Evolutionary conservation across 2,888 invertebrate genomes (phyloP).

Genomic region (Drosophila barbarae): DNA sequence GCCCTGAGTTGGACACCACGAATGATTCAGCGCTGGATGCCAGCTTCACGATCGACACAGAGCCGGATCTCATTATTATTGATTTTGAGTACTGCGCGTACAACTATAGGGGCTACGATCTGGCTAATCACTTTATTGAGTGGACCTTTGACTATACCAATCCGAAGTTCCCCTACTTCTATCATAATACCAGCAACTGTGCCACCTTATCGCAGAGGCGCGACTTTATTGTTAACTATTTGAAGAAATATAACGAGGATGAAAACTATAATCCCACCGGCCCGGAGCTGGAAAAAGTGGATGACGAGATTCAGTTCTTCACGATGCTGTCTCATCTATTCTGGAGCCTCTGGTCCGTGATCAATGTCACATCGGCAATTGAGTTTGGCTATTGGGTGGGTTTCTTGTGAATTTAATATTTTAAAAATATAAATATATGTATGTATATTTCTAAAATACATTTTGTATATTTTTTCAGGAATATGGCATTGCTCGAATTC

Average conservation of each 20-base stretch:
- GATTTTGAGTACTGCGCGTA: constrained; percentile 98
- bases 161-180: constrained; percentile 88
- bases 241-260: constrained; percentile 73
- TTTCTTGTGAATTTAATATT: neutral
- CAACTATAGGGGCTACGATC: constrained; percentile 94
- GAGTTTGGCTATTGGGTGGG: constrained; percentile 97
- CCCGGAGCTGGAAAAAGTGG: constrained; percentile 83
- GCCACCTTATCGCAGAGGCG: constrained; percentile 86
- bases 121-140: constrained; percentile 96
- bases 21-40: constrained; percentile 75
- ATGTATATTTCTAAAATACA: neutral
- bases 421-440: neutral
- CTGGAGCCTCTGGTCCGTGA: constrained; percentile 96
- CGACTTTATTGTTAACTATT: constrained; percentile 76
- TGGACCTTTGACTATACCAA: constrained; percentile 94
- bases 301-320: constrained; percentile 90
- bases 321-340: constrained; percentile 93
- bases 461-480: constrained; percentile 57
- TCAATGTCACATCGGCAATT: constrained; percentile 92
- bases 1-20: constrained; percentile 69
- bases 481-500: constrained; percentile 75
- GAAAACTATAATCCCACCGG: constrained; percentile 79
- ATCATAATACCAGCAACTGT: constrained; percentile 83
- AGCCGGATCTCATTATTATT: constrained; percentile 87
- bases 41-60: constrained; percentile 65